A percentile compares a stretch with the other conserved stretches of the same genome.
phyloP scores from a whole-genome alignment of 2,888 invertebrate genomes.

The Corbicula japonica region DNA sequence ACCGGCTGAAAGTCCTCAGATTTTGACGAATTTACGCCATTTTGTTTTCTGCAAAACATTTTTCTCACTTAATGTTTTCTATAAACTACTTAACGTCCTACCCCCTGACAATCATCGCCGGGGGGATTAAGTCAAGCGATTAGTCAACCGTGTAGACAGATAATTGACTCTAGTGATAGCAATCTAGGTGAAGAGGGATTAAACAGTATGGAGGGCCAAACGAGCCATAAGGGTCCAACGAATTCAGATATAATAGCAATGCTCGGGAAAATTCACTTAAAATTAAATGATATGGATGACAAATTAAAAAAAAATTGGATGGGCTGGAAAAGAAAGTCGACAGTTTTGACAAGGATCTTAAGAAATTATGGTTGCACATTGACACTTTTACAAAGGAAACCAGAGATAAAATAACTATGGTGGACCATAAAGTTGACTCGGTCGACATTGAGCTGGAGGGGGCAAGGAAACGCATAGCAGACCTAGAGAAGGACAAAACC shows the following conservation, averaged over 20 bases:
- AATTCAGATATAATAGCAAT: not conserved
- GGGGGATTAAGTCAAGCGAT: too few relatives aligned
- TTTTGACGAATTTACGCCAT: too few relatives aligned
- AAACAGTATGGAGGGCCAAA: too few relatives aligned
- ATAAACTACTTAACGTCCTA: too few relatives aligned
- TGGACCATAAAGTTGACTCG: not conserved
- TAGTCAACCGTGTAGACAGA: too few relatives aligned
- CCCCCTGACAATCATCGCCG: too few relatives aligned
- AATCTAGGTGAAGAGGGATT: too few relatives aligned
- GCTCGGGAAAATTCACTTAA: not conserved
- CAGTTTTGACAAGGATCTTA: constrained; percentile 3
- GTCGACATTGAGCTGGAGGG: not conserved
- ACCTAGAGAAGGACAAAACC: not conserved
- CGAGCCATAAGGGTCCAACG: too few relatives aligned
- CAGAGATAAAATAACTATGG: not conserved
- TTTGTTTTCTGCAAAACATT: too few relatives aligned
- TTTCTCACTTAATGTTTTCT: too few relatives aligned
- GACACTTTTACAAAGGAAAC: not conserved
- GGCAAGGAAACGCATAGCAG: not conserved
- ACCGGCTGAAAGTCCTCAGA: too few relatives aligned
- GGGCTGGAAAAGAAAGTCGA: constrained; percentile 3
- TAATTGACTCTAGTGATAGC: too few relatives aligned
- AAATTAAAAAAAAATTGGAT: not conserved
- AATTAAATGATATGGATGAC: constrained; percentile 4
- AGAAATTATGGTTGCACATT: not conserved